Conservation (phyloP, 2,797 vertebrate species). For the Oreortyx pictus region DNA sequence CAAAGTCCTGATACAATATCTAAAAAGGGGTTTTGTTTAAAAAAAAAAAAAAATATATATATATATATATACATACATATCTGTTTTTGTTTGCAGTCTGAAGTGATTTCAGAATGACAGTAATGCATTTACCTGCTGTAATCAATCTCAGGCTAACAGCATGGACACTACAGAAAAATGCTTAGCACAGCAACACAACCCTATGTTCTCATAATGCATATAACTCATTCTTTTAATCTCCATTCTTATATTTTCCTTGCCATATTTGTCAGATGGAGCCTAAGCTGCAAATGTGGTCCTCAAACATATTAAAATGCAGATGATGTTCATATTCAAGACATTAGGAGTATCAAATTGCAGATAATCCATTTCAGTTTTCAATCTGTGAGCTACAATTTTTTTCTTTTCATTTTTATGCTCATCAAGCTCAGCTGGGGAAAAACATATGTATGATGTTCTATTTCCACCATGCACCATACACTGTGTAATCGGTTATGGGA, state of each 20-base stretch:
- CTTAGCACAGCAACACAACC: not conserved
- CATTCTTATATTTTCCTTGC: not conserved
- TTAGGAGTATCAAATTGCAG: not conserved
- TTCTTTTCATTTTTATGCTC: not conserved
- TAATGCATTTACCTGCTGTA: not conserved
- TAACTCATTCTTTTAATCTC: slow-evolving; percentile 13
- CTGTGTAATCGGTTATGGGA: not conserved
- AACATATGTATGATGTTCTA: not conserved
- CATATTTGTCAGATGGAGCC: not conserved
- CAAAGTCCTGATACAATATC: not conserved
- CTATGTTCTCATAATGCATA: not conserved
- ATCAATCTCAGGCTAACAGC: not conserved
- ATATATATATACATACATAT: too few relatives aligned
- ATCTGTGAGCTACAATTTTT: not conserved
- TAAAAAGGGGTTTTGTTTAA: not conserved
- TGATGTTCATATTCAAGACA: not conserved
- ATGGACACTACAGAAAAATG: not conserved
- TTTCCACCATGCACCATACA: slow-evolving; percentile 33
- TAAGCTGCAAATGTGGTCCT: not conserved
- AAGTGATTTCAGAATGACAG: not conserved
- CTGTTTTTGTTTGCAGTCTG: not conserved
- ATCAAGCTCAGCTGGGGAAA: slow-evolving; percentile 24
- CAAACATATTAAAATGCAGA: not conserved
- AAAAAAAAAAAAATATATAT: too few relatives aligned
- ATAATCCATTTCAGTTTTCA: not conserved